These are phyloP conservation scores for Ophioderma brevispina DNA, from an alignment of 35 echinoderm and acorn worm species.

Conservation along the genomic window DNA sequence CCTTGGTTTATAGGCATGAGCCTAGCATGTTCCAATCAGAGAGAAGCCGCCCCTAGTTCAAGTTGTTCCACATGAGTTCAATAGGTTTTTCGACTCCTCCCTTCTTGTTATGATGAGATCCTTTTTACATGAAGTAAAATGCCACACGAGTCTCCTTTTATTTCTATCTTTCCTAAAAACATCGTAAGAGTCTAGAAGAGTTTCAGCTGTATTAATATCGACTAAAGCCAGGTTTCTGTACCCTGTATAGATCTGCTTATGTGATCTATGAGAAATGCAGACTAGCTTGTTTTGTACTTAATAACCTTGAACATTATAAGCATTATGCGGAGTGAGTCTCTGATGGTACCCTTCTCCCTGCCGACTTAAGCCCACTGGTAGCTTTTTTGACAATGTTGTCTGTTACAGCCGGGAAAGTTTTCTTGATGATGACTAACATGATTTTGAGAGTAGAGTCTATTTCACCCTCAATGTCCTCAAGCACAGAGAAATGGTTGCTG, in stretches of 20 bases:
- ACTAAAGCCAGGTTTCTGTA: not conserved
- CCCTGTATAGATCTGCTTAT: not conserved
- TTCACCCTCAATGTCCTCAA: not conserved
- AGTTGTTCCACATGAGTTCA: slow-evolving; percentile 15
- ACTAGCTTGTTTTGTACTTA: not conserved
- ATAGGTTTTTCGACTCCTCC: not conserved
- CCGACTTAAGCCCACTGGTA: too few relatives aligned
- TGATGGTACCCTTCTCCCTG: not conserved
- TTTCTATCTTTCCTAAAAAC: not conserved
- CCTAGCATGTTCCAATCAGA: not conserved
- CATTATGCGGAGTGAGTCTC: not conserved
- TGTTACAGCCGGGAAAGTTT: not conserved
- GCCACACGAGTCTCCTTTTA: not conserved
- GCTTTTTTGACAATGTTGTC: not conserved
- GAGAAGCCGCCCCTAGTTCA: not conserved
- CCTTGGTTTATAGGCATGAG: not conserved
- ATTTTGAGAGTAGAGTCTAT: not conserved
- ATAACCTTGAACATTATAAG: not conserved
- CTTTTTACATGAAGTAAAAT: not conserved
- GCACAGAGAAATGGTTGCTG: not conserved
- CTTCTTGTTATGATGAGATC: not conserved
- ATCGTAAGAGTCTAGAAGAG: not conserved
- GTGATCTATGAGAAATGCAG: not conserved
- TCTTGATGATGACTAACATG: too few relatives aligned
- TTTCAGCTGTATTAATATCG: not conserved